A percentile compares a stretch with the other conserved stretches of the same genome.
These are phyloP conservation scores for Aporophyla nigra DNA, from an alignment of 2,888 invertebrate species.

Conservation along the genomic window DNA sequence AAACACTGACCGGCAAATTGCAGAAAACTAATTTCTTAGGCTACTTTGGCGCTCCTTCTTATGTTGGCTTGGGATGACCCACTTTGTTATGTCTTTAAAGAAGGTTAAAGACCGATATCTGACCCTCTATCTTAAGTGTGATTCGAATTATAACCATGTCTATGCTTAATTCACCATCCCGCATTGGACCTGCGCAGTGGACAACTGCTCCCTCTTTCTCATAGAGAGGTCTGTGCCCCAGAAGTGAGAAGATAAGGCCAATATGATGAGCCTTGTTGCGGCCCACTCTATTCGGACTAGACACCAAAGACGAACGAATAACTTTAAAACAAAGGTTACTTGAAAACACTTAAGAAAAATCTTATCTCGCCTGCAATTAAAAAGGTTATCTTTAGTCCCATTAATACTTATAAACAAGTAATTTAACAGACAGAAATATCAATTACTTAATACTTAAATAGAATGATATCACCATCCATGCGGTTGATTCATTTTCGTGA, in stretches of 20 bases:
- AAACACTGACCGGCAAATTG: too few species aligned
- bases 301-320: not conserved
- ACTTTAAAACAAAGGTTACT: not conserved
- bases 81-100: not conserved
- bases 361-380: slow-evolving; percentile 14
- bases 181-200: not conserved
- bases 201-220: not conserved
- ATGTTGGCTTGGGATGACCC: not conserved
- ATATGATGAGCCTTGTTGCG: too few species aligned
- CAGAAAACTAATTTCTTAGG: too few species aligned
- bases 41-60: too few species aligned
- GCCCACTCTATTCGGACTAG: not conserved
- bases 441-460: not conserved
- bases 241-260: not conserved
- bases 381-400: slow-evolving; percentile 27
- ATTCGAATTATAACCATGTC: not conserved
- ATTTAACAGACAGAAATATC: not conserved
- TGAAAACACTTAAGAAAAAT: slow-evolving; percentile 7
- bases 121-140: not conserved
- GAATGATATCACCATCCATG: not conserved
- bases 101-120: not conserved
- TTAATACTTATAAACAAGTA: not conserved
- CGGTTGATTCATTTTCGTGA: slow-evolving; percentile 17
- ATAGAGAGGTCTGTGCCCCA: not conserved
- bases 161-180: not conserved